Base-by-base conservation (phyloP, 2,888 invertebrate species). In the Dicranocentrus wangi region DNA sequence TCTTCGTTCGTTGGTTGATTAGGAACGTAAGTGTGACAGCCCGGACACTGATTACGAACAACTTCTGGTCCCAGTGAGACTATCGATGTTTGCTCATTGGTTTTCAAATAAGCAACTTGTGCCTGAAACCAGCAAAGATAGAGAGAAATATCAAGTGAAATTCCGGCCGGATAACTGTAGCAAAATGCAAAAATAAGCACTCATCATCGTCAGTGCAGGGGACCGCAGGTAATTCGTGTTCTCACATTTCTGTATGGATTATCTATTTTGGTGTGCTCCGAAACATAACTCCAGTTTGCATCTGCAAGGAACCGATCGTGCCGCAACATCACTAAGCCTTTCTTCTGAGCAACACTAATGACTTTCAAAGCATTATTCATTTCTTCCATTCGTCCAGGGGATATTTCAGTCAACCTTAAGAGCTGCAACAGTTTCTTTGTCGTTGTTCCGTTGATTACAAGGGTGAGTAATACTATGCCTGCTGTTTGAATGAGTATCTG, bases 221-320 rank as follows among this genome's bases (percentile, higher is more conserved):
- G 10, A 32, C 3, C 3, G 32, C 32, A 32, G 32, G 10, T n/a
- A n/a, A n/a, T n/a, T n/a, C n/a, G n/a, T 47, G n/a, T 47, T 47
- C n/a, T n/a, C n/a, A 60, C 60, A 28, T 61, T 28, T 61, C 32
- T 90, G 87, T 92, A 92, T 0, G 92, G 92, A 85, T 92, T 91
- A 75, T 90, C 90, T 78, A 93, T 90, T 0, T 89, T 89, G 0
- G 92, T 92, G 88, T 90, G 90, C 85, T 88, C 89, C 43, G 90
- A 89, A 0, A 92, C 92, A 28, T 91, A 87, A 58, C 90, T 89
- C 92, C 92, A 92, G 85, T 92, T 91, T 28, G 92, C 91, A 88
- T 92, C 92, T 60, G 91, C 91, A 3, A 92, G 88, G 87, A 92
- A 92, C 87, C 92, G 91, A 86, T 92, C 92, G 89, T 91, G 91